phyloP scores from a whole-genome alignment of 2,888 invertebrate species.

The Papilio gigon region DNA sequence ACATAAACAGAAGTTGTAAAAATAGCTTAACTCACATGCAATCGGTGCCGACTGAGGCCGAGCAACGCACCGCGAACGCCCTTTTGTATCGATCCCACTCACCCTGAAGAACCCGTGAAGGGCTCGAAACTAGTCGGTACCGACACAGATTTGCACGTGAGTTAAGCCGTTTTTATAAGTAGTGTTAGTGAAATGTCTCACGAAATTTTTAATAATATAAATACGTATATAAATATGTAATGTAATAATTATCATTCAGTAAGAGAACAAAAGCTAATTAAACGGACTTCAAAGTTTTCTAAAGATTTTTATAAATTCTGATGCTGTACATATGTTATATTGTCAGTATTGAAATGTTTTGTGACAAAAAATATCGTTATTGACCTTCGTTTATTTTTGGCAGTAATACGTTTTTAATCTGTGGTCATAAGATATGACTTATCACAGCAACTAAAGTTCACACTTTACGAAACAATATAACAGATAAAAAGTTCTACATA shows the following conservation, averaged over 20 bases:
- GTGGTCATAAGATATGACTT: conserved; percentile 1
- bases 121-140: no score
- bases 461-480: neutral
- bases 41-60: no score
- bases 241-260: neutral
- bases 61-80: no score
- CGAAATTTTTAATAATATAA: no score
- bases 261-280: neutral
- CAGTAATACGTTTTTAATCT: neutral
- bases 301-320: neutral
- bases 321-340: neutral
- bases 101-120: no score
- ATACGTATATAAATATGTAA: neutral
- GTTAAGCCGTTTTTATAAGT: no score
- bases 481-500: neutral
- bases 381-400: conserved; percentile 12
- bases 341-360: neutral
- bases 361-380: neutral
- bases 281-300: neutral
- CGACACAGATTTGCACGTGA: no score
- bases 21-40: no score
- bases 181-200: no score
- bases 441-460: conserved; percentile 6
- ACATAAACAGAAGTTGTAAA: no score
- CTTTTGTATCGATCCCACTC: no score